Conservation (phyloP, 2,113 vertebrate genomes). For the Oenanthe melanoleuca region DNA sequence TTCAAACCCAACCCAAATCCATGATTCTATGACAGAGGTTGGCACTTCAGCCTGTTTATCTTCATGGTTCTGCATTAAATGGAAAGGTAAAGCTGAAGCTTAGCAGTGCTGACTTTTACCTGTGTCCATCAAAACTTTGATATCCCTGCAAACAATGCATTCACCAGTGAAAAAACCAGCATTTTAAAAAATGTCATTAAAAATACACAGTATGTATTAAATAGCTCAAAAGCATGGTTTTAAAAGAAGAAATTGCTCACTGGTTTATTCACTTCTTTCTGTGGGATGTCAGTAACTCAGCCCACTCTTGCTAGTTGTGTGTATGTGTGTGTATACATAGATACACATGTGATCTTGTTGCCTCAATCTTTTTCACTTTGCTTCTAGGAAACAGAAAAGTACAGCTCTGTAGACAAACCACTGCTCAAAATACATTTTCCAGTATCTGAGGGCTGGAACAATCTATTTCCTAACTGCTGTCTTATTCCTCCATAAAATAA, state of each 20-base stretch:
- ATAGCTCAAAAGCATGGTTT: not conserved
- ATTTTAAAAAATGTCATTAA: not conserved
- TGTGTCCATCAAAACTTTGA: not conserved
- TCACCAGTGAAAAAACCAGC: not conserved
- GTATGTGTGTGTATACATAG: not conserved
- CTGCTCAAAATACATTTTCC: slow-evolving; percentile 1
- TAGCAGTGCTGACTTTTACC: not conserved
- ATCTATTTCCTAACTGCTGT: not conserved
- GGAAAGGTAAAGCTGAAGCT: not conserved
- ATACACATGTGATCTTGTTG: not conserved
- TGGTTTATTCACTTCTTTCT: not conserved
- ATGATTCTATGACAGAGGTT: not conserved
- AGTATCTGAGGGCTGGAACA: not conserved
- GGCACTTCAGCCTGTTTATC: not conserved
- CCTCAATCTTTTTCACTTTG: not conserved
- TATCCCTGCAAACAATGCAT: not conserved
- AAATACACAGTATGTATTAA: not conserved
- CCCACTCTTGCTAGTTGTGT: not conserved
- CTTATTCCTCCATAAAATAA: slow-evolving; percentile 19
- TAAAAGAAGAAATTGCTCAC: not conserved
- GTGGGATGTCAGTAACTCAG: not conserved
- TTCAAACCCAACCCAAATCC: not conserved
- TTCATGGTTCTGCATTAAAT: not conserved
- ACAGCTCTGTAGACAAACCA: not conserved
- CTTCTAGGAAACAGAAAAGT: not conserved